Evolutionary conservation across 2,888 invertebrate species (phyloP).

Genomic region (Poecilus cupreus): DNA sequence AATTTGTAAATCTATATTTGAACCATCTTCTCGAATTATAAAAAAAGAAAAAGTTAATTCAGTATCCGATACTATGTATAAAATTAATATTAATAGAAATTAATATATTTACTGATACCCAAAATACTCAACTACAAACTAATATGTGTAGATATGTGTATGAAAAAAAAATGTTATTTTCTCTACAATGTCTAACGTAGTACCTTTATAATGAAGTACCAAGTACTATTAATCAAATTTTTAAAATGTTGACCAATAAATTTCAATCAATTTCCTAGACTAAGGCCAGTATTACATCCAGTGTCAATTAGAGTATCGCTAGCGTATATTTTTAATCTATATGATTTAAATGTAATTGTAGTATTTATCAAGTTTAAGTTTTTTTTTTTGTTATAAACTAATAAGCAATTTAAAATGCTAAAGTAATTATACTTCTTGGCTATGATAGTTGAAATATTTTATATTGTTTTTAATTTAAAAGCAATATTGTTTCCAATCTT

Average conservation of each 20-base stretch:
- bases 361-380: neutral
- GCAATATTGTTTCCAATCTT: neutral
- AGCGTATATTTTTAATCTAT: neutral
- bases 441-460: neutral
- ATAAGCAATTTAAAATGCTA: neutral
- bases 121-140: neutral
- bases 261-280: neutral
- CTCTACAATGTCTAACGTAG: too few relatives aligned
- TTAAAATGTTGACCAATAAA: neutral
- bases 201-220: neutral
- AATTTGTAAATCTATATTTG: too few relatives aligned
- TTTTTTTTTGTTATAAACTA: neutral
- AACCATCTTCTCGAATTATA: too few relatives aligned
- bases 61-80: neutral
- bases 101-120: neutral
- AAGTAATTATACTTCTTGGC: too few relatives aligned
- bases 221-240: neutral
- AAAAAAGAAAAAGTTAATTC: too few relatives aligned
- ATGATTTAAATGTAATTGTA: neutral
- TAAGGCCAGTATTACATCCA: constrained; percentile 11
- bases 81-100: neutral
- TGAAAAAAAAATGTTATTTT: too few relatives aligned
- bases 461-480: neutral
- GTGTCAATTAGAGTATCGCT: constrained; percentile 16
- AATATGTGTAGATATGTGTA: neutral